Base-by-base conservation (phyloP, 2,797 vertebrate species). In the Phoxinus dragarum region DNA sequence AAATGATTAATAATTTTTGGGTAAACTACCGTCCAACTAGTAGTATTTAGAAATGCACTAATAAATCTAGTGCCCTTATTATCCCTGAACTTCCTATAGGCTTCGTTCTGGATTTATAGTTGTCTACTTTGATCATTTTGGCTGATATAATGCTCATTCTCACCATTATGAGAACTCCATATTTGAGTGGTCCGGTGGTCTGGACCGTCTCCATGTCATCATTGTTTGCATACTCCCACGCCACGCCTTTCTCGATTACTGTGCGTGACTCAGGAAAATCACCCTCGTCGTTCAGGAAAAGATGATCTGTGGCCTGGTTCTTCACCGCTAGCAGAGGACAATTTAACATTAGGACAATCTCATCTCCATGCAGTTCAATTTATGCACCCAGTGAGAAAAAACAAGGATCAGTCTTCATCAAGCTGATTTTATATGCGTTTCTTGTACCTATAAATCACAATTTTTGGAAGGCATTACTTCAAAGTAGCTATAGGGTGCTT, bases 221-320 rank as follows among this genome's bases (percentile, higher is more conserved):
- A 0, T 95, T 94, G 21, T 96, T 97, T 23, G 92, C 93, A 92
- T 99, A 98, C 68, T 98, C 97, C 98, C 98, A 99, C 49, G 95
- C 94, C 91, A 97, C 95, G 0, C 98, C 98, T 94, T 97, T 97
- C 91, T 98, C 96, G 1, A 99, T 96, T 92, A 99, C 94, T 4
- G 92, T 90, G 80, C 96, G 94, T 52, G 97, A 96, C 75, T 96
- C 95, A 68, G 97, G 96, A 83, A 97, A 91, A 0, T 96, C 93
- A 1, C 95, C 95, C 77, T 97, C 96, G 71, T 96, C 93, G 0
- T 98, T 99, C 81, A 99, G 93, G 91, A 99, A 96, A 86, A 97
- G 90, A 74, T 96, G 93, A 72, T 96, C 97, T 0, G 97, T 97
- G 87, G 96, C 97, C 90, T 95, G 94, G 93, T 97, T 98, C 93